Evolutionary conservation across 2,797 vertebrate species (phyloP).

Genomic region (Periparus ater): DNA sequence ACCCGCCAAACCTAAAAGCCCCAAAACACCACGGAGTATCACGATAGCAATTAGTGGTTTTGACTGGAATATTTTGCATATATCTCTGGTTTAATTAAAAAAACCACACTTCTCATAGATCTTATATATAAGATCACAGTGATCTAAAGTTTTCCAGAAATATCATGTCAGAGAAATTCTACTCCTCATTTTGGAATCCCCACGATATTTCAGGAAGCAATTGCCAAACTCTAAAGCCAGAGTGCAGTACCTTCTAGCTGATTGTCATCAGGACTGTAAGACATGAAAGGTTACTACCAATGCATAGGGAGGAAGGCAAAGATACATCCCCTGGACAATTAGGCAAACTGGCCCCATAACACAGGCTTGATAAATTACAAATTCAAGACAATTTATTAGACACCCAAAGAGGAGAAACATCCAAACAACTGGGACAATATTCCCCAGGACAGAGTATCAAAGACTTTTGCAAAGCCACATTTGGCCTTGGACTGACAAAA

Average conservation of each 20-base stretch:
- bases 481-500: neutral
- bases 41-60: neutral
- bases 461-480: neutral
- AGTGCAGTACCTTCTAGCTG: neutral
- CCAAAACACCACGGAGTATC: neutral
- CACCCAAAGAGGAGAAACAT: neutral
- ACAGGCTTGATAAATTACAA: neutral
- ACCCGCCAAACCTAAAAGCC: neutral
- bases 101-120: neutral
- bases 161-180: neutral
- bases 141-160: neutral
- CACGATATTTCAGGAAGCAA: neutral
- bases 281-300: neutral
- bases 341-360: neutral
- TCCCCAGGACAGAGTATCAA: neutral
- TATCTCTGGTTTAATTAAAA: neutral
- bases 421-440: neutral
- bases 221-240: neutral
- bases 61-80: neutral
- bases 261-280: neutral
- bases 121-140: neutral
- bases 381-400: neutral
- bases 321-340: neutral
- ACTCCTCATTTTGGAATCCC: neutral
- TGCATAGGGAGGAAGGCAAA: fast-evolving